These are phyloP conservation scores for Drosophila monieri DNA, from an alignment of 2,888 invertebrate genomes.

Conservation along the genomic window DNA sequence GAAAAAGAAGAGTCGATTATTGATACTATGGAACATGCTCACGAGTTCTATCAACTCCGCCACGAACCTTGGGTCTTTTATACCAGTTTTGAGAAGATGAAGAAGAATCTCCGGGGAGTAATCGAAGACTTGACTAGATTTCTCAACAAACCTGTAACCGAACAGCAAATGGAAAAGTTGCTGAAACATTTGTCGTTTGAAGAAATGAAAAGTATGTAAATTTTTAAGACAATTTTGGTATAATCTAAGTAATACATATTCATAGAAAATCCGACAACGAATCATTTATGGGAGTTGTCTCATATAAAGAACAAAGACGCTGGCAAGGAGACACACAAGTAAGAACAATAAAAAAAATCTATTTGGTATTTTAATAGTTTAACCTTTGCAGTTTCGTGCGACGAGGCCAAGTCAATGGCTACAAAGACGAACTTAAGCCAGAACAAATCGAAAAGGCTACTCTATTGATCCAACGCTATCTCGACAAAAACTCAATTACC, in stretches of 20 bases:
- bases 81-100: slow-evolving; percentile 78
- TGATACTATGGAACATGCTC: slow-evolving; percentile 56
- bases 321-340: slow-evolving; percentile 44
- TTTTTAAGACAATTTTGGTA: no score
- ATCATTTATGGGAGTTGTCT: slow-evolving; percentile 63
- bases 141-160: slow-evolving; percentile 59
- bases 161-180: slow-evolving; percentile 61
- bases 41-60: slow-evolving; percentile 72
- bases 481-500: slow-evolving; percentile 35
- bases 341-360: background rate
- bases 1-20: slow-evolving; percentile 2
- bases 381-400: slow-evolving; percentile 58
- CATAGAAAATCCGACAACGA: slow-evolving; percentile 69
- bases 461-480: slow-evolving; percentile 17
- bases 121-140: slow-evolving; percentile 68
- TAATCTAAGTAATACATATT: background rate
- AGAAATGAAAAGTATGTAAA: slow-evolving; percentile 72
- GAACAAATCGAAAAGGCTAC: slow-evolving; percentile 52
- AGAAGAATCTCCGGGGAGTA: slow-evolving; percentile 61
- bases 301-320: slow-evolving; percentile 13
- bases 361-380: background rate
- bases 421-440: slow-evolving; percentile 57
- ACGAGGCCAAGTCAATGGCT: slow-evolving; percentile 59
- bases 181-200: slow-evolving; percentile 75
- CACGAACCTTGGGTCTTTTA: slow-evolving; percentile 74